These are phyloP conservation scores for Lates japonicus DNA, from an alignment of 2,797 vertebrate species.

Conservation along the genomic window DNA sequence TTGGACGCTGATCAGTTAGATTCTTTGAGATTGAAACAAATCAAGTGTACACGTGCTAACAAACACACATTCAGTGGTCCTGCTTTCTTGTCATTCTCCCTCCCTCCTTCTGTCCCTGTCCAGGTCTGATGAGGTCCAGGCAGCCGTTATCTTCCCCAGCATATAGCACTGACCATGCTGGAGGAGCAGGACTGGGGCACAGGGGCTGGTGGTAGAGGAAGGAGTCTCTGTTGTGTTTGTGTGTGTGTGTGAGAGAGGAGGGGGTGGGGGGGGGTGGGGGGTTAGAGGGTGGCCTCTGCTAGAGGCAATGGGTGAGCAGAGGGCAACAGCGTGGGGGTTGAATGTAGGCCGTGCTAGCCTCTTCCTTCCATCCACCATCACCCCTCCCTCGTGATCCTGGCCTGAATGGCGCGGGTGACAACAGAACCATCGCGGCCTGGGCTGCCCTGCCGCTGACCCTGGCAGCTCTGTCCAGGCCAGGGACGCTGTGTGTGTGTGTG, in stretches of 20 bases:
- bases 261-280: background rate
- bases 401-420: slow-evolving; percentile 84
- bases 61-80: background rate
- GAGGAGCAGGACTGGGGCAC: slow-evolving; percentile 68
- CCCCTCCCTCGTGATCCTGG: slow-evolving; percentile 79
- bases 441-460: slow-evolving; percentile 81
- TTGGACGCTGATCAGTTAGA: background rate
- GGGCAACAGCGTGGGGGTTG: slow-evolving; percentile 78
- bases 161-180: slow-evolving; percentile 82
- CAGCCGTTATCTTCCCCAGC: slow-evolving; percentile 80
- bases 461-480: slow-evolving; percentile 74
- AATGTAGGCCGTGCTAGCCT: slow-evolving; percentile 72
- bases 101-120: slow-evolving; percentile 20
- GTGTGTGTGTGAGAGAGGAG: slow-evolving; percentile 13
- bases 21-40: background rate
- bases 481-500: slow-evolving; percentile 32
- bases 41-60: slow-evolving; percentile 8
- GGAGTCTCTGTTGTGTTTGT: slow-evolving; percentile 37
- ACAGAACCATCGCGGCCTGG: too few species aligned
- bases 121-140: slow-evolving; percentile 68
- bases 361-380: slow-evolving; percentile 64
- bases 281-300: too few species aligned
- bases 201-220: slow-evolving; percentile 59
- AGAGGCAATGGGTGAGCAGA: slow-evolving; percentile 72
- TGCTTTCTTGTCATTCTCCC: background rate